A percentile compares a stretch with the other conserved stretches of the same genome.
Evolutionary conservation across 1,140 invertebrate species (phyloP).

Genomic region (Phymastichus coffea): DNA sequence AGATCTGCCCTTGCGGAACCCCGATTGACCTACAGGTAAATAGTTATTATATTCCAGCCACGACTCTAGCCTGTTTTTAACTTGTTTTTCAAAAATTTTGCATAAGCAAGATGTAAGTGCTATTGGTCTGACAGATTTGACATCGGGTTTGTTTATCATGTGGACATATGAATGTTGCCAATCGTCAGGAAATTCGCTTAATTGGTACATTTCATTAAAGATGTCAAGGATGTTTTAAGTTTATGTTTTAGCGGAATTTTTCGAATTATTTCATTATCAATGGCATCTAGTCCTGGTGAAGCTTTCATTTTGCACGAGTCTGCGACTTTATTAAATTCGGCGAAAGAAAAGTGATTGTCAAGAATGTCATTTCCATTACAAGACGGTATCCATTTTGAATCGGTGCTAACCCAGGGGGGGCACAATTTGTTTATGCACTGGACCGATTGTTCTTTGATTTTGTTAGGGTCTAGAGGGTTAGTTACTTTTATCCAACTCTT

Average conservation of each 20-base stretch:
- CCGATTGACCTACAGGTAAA: background rate
- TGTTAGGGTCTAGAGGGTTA: background rate
- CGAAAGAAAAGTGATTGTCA: too few relatives aligned
- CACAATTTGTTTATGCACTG: background rate
- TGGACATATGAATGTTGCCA: slow-evolving; percentile 9
- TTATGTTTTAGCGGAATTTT: too few relatives aligned
- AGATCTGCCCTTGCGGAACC: background rate
- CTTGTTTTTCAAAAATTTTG: slow-evolving; percentile 28
- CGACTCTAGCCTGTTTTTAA: slow-evolving; percentile 23
- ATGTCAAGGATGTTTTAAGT: background rate
- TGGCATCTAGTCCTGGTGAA: too few relatives aligned
- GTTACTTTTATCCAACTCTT: background rate
- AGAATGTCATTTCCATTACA: too few relatives aligned
- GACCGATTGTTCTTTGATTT: background rate
- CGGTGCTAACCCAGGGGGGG: background rate
- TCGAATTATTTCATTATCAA: too few relatives aligned
- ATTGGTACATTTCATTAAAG: background rate
- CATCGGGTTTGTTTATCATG: slow-evolving; percentile 16
- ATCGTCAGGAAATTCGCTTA: background rate
- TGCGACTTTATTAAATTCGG: too few relatives aligned
- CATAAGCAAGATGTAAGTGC: slow-evolving; percentile 9
- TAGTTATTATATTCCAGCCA: slow-evolving; percentile 2
- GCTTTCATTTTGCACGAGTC: too few relatives aligned
- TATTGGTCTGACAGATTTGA: slow-evolving; percentile 19
- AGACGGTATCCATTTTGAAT: too few relatives aligned